phyloP scores from a whole-genome alignment of 2,888 invertebrate genomes.

The Cremastinae sp. region DNA sequence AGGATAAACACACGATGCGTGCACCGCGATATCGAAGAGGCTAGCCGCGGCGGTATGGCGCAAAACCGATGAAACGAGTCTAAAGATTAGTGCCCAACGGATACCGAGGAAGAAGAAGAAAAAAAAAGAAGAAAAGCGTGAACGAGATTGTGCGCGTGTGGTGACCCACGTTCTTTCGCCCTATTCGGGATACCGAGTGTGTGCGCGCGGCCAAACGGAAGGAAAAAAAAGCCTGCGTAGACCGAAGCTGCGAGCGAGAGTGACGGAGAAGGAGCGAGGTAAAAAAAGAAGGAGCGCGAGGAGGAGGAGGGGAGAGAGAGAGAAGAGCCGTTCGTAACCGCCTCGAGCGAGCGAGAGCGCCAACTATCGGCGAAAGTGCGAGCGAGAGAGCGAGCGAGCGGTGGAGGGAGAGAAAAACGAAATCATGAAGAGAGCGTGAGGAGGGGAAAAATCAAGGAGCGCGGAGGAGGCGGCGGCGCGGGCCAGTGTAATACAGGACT shows the following conservation, averaged over 20 bases:
- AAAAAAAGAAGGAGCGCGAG: constrained; percentile 24
- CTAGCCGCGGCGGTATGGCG: constrained; percentile 17
- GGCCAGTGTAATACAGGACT: constrained; percentile 58
- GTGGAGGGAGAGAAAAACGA: constrained; percentile 26
- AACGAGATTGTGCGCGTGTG: constrained; percentile 40
- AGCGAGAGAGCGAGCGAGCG: constrained; percentile 31
- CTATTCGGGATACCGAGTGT: constrained; percentile 37
- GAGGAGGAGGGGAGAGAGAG: constrained; percentile 29
- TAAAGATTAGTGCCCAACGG: constrained; percentile 34
- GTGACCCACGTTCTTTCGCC: constrained; percentile 52
- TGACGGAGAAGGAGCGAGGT: constrained; percentile 30
- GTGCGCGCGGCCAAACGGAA: constrained; percentile 36
- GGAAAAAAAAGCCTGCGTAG: constrained; percentile 50
- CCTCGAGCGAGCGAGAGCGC: constrained; percentile 55
- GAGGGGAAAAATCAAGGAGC: constrained; percentile 28
- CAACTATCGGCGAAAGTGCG: constrained; percentile 37
- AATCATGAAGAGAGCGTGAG: constrained; percentile 34
- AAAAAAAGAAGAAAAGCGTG: constrained; percentile 30
- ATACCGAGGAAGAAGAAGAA: background rate
- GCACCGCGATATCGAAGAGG: constrained; percentile 15
- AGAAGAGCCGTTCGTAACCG: constrained; percentile 44
- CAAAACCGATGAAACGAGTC: constrained; percentile 24
- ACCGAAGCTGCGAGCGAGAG: constrained; percentile 52
- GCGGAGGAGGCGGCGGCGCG: constrained; percentile 55
- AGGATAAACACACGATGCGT: constrained; percentile 27